Percentiles rank a stretch among this genome's conserved stretches.
Conservation (phyloP, 2,113 vertebrate genomes). For the Amia ocellicauda region DNA sequence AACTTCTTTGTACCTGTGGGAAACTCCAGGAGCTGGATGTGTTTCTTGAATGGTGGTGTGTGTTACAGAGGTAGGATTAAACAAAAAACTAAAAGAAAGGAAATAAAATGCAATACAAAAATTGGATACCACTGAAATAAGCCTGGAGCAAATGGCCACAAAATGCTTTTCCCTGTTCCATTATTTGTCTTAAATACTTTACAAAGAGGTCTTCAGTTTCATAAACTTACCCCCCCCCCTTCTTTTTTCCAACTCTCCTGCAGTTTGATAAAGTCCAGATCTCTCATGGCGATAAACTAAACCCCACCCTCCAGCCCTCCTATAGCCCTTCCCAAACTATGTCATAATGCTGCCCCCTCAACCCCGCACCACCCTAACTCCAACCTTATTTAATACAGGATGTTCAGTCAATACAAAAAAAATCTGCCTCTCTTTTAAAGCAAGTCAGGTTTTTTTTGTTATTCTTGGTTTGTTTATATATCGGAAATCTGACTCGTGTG, state of each 20-base stretch:
- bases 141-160: not conserved
- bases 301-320: not conserved
- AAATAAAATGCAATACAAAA: not conserved
- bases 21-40: too few relatives aligned
- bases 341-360: too few relatives aligned
- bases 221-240: slow-evolving; percentile 18
- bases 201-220: slow-evolving; percentile 23
- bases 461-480: slow-evolving; percentile 29
- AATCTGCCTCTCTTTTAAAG: slow-evolving; percentile 15
- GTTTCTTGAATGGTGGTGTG: not conserved
- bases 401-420: not conserved
- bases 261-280: too few relatives aligned
- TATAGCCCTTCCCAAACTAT: too few relatives aligned
- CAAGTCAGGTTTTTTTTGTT: slow-evolving; percentile 34
- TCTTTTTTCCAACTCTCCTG: too few relatives aligned
- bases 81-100: too few relatives aligned
- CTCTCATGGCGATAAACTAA: not conserved
- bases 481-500: slow-evolving; percentile 48
- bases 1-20: slow-evolving; percentile 55
- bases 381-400: slow-evolving; percentile 25
- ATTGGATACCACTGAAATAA: slow-evolving; percentile 1
- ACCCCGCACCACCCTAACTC: slow-evolving; percentile 14
- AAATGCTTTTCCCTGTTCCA: not conserved
- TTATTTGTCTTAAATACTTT: slow-evolving; percentile 20
- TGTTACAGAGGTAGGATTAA: slow-evolving; percentile 39